These are phyloP conservation scores for Trachops cirrhosus DNA, from an alignment of 2,797 vertebrate species.

Conservation along the genomic window DNA sequence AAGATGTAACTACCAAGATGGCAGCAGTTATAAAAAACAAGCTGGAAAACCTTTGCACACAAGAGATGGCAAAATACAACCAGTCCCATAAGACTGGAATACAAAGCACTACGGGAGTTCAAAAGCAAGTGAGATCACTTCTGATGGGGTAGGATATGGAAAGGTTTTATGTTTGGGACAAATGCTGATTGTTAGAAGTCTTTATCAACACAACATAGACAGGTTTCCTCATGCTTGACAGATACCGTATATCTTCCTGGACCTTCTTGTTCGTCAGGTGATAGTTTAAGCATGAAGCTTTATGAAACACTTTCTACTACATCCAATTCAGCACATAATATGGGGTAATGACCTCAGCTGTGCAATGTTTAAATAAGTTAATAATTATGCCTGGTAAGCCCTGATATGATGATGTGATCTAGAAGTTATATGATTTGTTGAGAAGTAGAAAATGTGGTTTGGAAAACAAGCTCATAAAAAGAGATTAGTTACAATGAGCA, in stretches of 20 bases:
- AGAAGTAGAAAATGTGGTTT: slow-evolving; percentile 55
- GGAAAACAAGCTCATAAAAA: slow-evolving; percentile 58
- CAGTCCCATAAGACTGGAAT: neutral
- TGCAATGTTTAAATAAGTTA: slow-evolving; percentile 15
- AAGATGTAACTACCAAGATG: neutral
- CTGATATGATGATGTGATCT: slow-evolving; percentile 36
- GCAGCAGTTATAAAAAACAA: neutral
- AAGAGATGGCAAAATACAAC: neutral
- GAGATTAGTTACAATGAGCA: slow-evolving; percentile 20
- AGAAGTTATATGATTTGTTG: slow-evolving; percentile 32
- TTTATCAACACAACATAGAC: slow-evolving; percentile 9
- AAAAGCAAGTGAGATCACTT: neutral
- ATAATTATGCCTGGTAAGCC: slow-evolving; percentile 41
- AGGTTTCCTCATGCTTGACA: neutral
- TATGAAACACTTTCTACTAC: slow-evolving; percentile 2
- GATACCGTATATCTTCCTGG: neutral
- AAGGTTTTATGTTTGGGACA: neutral
- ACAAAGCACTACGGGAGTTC: neutral
- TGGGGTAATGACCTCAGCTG: slow-evolving; percentile 25
- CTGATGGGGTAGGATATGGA: neutral
- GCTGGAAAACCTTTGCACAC: neutral
- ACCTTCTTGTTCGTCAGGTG: neutral
- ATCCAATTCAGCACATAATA: neutral
- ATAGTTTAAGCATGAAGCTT: slow-evolving; percentile 11
- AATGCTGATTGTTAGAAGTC: neutral